Evolutionary conservation across 2,888 invertebrate genomes (phyloP).

Genomic region (Andrena fulva): DNA sequence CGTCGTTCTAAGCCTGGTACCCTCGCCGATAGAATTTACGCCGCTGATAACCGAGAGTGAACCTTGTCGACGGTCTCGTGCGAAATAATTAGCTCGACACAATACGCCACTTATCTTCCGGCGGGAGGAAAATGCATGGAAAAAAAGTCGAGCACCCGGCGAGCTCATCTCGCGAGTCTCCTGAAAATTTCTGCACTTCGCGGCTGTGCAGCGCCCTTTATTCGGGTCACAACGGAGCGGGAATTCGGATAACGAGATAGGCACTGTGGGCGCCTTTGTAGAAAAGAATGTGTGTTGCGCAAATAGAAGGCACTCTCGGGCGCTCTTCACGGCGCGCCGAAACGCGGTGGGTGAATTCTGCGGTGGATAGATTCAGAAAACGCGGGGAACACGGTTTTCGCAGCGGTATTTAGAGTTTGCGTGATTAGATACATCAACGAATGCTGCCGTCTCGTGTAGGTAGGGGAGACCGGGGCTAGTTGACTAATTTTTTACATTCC

Average conservation of each 20-base stretch:
- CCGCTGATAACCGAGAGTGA: slow-evolving; percentile 35
- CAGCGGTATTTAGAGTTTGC: background rate
- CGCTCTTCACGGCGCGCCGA: background rate
- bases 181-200: slow-evolving; percentile 6
- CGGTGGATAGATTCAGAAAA: background rate
- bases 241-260: slow-evolving; percentile 15
- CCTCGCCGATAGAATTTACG: slow-evolving; percentile 27
- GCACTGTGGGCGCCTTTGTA: background rate
- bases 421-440: background rate
- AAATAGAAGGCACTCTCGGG: slow-evolving; percentile 1
- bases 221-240: background rate
- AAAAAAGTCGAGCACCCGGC: background rate
- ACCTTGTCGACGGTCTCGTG: slow-evolving; percentile 35
- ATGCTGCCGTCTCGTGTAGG: too few relatives aligned
- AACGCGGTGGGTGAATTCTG: slow-evolving; percentile 4
- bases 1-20: slow-evolving; percentile 1
- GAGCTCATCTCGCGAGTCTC: background rate
- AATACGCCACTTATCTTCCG: slow-evolving; percentile 28
- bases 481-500: too few relatives aligned
- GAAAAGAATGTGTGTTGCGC: slow-evolving; percentile 10
- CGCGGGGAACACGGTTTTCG: background rate
- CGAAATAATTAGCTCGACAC: slow-evolving; percentile 66
- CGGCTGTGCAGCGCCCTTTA: background rate
- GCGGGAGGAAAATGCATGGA: background rate
- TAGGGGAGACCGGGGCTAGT: too few relatives aligned